Evolutionary conservation across 1,140 invertebrate genomes (phyloP).

Genomic region (Achatina immaculata): DNA sequence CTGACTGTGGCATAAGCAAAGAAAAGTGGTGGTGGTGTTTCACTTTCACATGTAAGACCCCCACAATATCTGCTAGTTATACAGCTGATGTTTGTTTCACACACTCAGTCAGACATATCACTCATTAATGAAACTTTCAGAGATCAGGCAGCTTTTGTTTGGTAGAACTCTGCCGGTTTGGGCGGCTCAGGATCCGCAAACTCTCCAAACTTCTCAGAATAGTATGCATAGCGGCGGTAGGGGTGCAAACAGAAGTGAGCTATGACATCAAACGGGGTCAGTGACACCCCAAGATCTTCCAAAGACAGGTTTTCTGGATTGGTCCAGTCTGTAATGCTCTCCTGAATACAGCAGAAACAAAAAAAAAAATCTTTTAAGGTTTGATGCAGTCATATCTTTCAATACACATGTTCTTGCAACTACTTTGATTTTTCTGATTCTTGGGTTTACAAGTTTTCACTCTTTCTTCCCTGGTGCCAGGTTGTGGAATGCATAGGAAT

Average conservation of each 20-base stretch:
- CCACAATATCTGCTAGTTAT: too few relatives aligned
- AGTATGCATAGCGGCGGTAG: slow-evolving; percentile 78
- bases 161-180: slow-evolving; percentile 34
- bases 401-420: too few relatives aligned
- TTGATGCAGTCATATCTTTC: not conserved
- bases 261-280: slow-evolving; percentile 83
- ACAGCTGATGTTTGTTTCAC: too few relatives aligned
- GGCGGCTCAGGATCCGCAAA: slow-evolving; percentile 78
- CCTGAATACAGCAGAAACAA: slow-evolving; percentile 73
- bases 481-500: too few relatives aligned
- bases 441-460: too few relatives aligned
- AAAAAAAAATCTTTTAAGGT: not conserved
- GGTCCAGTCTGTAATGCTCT: slow-evolving; percentile 81
- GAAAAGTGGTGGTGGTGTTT: too few relatives aligned
- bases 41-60: too few relatives aligned
- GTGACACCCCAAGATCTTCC: slow-evolving; percentile 86
- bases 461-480: not conserved
- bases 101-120: too few relatives aligned
- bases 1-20: too few relatives aligned
- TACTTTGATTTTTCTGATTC: too few relatives aligned
- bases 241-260: slow-evolving; percentile 78
- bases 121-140: not conserved
- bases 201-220: slow-evolving; percentile 83
- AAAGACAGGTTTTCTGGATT: slow-evolving; percentile 79
- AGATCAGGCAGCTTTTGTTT: not conserved